These are phyloP conservation scores for Drosophila baimaii DNA, from an alignment of 1,140 invertebrate genomes.

Conservation along the genomic window DNA sequence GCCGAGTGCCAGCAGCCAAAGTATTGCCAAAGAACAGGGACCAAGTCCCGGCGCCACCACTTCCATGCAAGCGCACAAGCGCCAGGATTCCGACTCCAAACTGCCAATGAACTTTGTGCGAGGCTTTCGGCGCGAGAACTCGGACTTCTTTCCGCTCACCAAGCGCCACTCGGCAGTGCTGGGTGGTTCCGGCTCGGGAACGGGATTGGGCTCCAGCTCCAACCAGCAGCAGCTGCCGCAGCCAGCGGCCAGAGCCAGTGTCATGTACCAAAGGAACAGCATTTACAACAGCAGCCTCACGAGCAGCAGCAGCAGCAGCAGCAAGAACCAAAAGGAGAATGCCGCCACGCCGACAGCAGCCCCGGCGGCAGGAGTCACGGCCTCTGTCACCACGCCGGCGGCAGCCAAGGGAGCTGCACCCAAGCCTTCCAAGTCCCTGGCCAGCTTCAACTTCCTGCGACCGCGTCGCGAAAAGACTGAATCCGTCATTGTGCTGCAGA, in stretches of 20 bases:
- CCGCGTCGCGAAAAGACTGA: slow-evolving; percentile 93
- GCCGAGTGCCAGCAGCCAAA: slow-evolving; percentile 43
- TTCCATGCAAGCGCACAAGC: slow-evolving; percentile 84
- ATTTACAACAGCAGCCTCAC: slow-evolving; percentile 82
- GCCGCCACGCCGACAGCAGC: slow-evolving; percentile 4
- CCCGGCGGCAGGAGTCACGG: slow-evolving; percentile 14
- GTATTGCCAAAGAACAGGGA: slow-evolving; percentile 66
- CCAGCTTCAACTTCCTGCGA: slow-evolving; percentile 85
- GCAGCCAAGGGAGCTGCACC: slow-evolving; percentile 28
- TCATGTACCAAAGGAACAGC: slow-evolving; percentile 87
- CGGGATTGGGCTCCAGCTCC: slow-evolving; percentile 21
- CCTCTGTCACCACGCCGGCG: slow-evolving; percentile 14
- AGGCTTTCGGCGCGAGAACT: slow-evolving; percentile 92
- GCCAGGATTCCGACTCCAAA: slow-evolving; percentile 89
- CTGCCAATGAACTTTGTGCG: slow-evolving; percentile 89
- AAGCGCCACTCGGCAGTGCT: slow-evolving; percentile 90
- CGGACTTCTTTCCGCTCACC: slow-evolving; percentile 90
- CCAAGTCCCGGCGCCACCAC: slow-evolving; percentile 31
- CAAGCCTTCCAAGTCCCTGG: slow-evolving; percentile 64
- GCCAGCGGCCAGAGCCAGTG: slow-evolving; percentile 86
- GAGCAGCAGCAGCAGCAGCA: slow-evolving; percentile 6
- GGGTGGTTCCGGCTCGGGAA: slow-evolving; percentile 75
- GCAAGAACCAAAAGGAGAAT: slow-evolving; percentile 29
- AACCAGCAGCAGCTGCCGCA: slow-evolving; percentile 81
- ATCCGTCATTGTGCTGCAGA: slow-evolving; percentile 90